Evolutionary conservation across 2,888 invertebrate species (phyloP).

Genomic region (Uloborus plumipes): DNA sequence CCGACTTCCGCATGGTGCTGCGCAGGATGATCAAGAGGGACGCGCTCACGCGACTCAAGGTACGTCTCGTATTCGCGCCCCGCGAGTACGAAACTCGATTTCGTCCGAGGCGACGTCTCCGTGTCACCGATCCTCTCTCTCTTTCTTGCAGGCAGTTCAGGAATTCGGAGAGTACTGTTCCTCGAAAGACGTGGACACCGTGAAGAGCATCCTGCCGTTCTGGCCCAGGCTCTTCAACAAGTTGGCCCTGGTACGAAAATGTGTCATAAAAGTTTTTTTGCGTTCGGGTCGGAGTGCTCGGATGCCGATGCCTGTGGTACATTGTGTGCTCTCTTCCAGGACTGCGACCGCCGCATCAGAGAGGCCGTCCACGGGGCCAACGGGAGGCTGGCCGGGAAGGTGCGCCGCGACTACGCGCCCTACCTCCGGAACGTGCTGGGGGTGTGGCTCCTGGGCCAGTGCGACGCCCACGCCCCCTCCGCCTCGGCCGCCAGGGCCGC

Average conservation of each 20-base stretch:
- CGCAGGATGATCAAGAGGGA: conserved; percentile 93
- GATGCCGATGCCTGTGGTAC: no score
- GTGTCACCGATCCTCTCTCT: no score
- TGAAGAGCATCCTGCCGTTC: conserved; percentile 81
- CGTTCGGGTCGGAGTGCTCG: no score
- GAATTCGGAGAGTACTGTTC: conserved; percentile 82
- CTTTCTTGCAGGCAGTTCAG: conserved; percentile 79
- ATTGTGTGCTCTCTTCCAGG: conserved; percentile 73
- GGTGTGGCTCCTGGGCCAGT: conserved; percentile 87
- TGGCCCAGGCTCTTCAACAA: conserved; percentile 87
- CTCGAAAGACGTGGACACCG: conserved; percentile 77
- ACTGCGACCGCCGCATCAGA: conserved; percentile 86
- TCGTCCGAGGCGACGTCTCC: no score
- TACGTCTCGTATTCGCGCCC: no score
- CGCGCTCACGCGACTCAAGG: conserved; percentile 89
- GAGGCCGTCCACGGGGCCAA: conserved; percentile 85
- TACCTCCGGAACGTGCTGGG: conserved; percentile 83
- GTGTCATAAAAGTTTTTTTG: conserved; percentile 2
- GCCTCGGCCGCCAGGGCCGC: conserved; percentile 80
- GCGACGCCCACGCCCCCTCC: conserved; percentile 88
- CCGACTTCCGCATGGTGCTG: conserved; percentile 83
- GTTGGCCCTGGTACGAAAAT: conserved; percentile 77
- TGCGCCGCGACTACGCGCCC: conserved; percentile 84
- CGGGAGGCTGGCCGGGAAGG: conserved; percentile 76
- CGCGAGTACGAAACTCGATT: no score